These are phyloP conservation scores for Machimus rusticus DNA, from an alignment of 2,888 invertebrate genomes.

Conservation along the genomic window DNA sequence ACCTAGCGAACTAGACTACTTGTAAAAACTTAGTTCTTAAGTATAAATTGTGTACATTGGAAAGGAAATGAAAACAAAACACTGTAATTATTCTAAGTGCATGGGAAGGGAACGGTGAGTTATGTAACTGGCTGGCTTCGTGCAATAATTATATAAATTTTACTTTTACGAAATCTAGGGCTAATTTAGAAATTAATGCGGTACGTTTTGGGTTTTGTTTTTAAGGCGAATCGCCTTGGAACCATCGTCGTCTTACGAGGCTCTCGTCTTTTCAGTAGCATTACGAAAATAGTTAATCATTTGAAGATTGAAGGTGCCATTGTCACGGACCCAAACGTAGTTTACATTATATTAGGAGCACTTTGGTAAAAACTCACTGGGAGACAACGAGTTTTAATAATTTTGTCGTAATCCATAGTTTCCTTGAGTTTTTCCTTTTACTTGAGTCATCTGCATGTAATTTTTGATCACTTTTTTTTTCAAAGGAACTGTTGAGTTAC, in stretches of 20 bases:
- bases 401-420: neutral
- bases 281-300: neutral
- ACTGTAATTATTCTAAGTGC: neutral
- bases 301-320: neutral
- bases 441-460: neutral
- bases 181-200: neutral
- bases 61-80: neutral
- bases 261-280: neutral
- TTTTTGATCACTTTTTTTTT: neutral
- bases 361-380: neutral
- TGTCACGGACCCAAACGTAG: neutral
- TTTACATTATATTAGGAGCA: neutral
- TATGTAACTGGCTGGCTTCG: conserved; percentile 23
- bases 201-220: neutral
- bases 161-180: neutral
- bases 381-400: neutral
- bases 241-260: neutral
- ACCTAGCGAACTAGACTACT: neutral
- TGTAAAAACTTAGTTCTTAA: neutral
- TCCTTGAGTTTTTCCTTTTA: neutral
- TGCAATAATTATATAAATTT: conserved; percentile 23
- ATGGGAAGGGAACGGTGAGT: neutral
- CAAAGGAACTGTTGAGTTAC: neutral
- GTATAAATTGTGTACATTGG: neutral
- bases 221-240: neutral